Evolutionary conservation across 2,888 invertebrate genomes (phyloP), one percentile per base, ranked within the genome.

Genomic region (Resseliella maxima): DNA sequence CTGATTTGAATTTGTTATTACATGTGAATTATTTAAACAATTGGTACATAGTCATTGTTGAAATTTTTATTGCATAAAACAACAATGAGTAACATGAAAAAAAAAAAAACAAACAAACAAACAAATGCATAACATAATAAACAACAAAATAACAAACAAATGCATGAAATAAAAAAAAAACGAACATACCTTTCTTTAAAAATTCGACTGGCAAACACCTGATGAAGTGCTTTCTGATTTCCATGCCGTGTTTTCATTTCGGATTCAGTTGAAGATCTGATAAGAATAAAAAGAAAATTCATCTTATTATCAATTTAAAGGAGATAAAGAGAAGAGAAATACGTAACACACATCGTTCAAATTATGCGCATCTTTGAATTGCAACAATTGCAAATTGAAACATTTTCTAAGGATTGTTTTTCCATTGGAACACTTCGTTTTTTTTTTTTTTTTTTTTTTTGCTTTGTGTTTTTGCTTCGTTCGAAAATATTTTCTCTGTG

Each of bases 1-100:
- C 89, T 89, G 50, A n/a, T 0, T 87, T 87, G 86, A 45, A 46
- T 45, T 38, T 41, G 27, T 85, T n/a, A 41, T 45, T 31, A 59
- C 50, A 59, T 86, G 72, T 38, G 59, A 45, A 15, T 24, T 6
- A 24, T 5, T 1, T 12, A 31, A n/a, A 2, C 46, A 18, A 50
- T 50, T 41, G 8, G 15, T 50, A 50, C 46, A 50, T 50, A 50
- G 18, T 8, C 46, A 12, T 15, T 18, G 46, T 15, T 50, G 46
- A 50, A 50, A 15, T 2, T 50, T 50, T 50, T 50, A 50, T 18
- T n/a, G n/a, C n/a, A n/a, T n/a, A n/a, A n/a, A n/a, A n/a, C n/a
- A n/a, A n/a, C n/a, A n/a, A 50, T 15, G 41, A 41, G 46, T 50
- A 50, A n/a, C n/a, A n/a, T n/a, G 46, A 50, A 15, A 41, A 41